A percentile compares a stretch with the other conserved stretches of the same genome.
These are phyloP conservation scores for Leptopilina drosophilae DNA, from an alignment of 2,888 invertebrate genomes.

Conservation along the genomic window DNA sequence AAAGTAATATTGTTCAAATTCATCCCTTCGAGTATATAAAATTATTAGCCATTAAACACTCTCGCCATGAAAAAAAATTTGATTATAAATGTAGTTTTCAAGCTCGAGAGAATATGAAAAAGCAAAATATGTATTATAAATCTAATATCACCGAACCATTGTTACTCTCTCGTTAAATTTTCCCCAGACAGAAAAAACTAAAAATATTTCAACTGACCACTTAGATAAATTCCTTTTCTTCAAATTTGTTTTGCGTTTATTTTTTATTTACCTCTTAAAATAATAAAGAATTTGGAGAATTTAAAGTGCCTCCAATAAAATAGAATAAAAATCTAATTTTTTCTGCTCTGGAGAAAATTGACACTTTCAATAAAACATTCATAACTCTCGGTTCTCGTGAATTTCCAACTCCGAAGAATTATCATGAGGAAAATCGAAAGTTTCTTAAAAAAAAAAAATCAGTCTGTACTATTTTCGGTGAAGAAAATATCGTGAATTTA, in stretches of 20 bases:
- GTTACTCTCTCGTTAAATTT: constrained; percentile 28
- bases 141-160: constrained; percentile 23
- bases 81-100: neutral
- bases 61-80: neutral
- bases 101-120: constrained; percentile 2
- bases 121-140: constrained; percentile 28
- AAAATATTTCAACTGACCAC: too few relatives aligned
- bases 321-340: constrained; percentile 22
- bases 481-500: constrained; percentile 7
- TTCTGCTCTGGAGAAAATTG: constrained; percentile 27
- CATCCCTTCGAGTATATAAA: neutral
- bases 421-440: constrained; percentile 48
- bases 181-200: constrained; percentile 13
- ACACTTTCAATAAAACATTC: constrained; percentile 15
- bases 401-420: constrained; percentile 49
- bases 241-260: too few relatives aligned
- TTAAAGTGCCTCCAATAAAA: too few relatives aligned
- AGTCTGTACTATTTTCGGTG: constrained; percentile 21
- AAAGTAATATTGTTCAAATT: neutral
- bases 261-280: too few relatives aligned
- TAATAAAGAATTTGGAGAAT: too few relatives aligned
- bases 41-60: constrained; percentile 26
- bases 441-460: neutral
- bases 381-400: constrained; percentile 24
- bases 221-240: too few relatives aligned